Percentiles rank a stretch among this genome's conserved stretches.
Conservation (phyloP, 2,888 invertebrate species). For the Brachycybe producta region DNA sequence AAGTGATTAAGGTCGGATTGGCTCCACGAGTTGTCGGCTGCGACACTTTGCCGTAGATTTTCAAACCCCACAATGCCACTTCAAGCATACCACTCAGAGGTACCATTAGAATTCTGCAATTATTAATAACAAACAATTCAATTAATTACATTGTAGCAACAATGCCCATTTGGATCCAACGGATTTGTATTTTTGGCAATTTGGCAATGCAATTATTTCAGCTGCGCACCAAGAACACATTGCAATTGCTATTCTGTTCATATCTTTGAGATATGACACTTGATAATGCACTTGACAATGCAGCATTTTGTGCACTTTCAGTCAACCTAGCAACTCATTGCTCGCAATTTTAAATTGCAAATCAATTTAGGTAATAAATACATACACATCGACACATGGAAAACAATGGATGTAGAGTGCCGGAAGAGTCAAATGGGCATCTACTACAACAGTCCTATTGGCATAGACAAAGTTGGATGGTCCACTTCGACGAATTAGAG, state of each 20-base stretch:
- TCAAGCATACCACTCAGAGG: slow-evolving; percentile 12
- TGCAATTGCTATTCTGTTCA: no score
- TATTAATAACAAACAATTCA: background rate
- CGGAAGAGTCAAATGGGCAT: background rate
- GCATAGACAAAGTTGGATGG: slow-evolving; percentile 6
- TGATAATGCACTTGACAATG: no score
- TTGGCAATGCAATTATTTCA: background rate
- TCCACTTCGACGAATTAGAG: background rate
- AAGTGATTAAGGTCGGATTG: slow-evolving; percentile 3
- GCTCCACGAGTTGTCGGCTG: slow-evolving; percentile 1
- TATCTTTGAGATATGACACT: no score
- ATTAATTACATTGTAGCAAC: background rate
- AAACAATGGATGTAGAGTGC: slow-evolving; percentile 8
- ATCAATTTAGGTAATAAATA: no score
- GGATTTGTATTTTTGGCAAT: background rate
- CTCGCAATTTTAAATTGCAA: no score
- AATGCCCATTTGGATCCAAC: background rate
- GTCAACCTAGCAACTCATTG: no score
- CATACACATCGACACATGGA: slow-evolving; percentile 11
- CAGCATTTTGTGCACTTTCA: no score
- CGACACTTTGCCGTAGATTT: slow-evolving; percentile 11
- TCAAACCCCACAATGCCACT: slow-evolving; percentile 11
- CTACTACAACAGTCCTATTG: slow-evolving; percentile 3
- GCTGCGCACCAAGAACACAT: no score
- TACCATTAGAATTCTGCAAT: slow-evolving; percentile 4